Percentiles rank a stretch among this genome's conserved stretches.
Conservation (phyloP, 2,113 vertebrate species). For the Lucifuga dentata region DNA sequence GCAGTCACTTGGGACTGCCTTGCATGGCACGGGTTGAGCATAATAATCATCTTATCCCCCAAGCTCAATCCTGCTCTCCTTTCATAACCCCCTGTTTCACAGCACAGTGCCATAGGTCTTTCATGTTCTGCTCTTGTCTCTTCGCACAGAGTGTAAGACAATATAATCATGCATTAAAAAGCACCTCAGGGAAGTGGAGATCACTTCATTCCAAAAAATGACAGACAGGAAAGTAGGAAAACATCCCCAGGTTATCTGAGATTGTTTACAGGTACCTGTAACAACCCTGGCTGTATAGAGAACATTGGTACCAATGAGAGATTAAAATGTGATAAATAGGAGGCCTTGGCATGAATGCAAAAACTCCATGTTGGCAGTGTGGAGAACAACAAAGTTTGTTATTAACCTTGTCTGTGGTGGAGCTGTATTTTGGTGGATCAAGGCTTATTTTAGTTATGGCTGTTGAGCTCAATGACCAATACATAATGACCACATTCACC, state of each 20-base stretch:
- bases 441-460: slow-evolving; percentile 75
- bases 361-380: slow-evolving; percentile 49
- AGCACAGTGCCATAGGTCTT: slow-evolving; percentile 79
- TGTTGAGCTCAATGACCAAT: slow-evolving; percentile 61
- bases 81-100: slow-evolving; percentile 73
- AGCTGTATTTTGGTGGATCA: slow-evolving; percentile 54
- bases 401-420: slow-evolving; percentile 62
- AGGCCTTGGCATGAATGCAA: slow-evolving; percentile 66
- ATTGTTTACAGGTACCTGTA: slow-evolving; percentile 74
- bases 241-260: slow-evolving; percentile 79
- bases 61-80: slow-evolving; percentile 66
- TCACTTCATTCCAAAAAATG: slow-evolving; percentile 75
- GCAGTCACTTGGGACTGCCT: slow-evolving; percentile 58
- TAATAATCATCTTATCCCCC: slow-evolving; percentile 72
- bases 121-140: slow-evolving; percentile 77
- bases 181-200: slow-evolving; percentile 74
- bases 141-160: slow-evolving; percentile 77
- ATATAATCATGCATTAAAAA: slow-evolving; percentile 82
- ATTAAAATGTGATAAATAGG: slow-evolving; percentile 64
- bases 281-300: slow-evolving; percentile 40
- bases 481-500: slow-evolving; percentile 80
- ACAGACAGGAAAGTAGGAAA: slow-evolving; percentile 68
- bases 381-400: slow-evolving; percentile 46
- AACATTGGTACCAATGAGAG: slow-evolving; percentile 61
- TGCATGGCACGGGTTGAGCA: slow-evolving; percentile 68